Evolutionary conservation across 2,888 invertebrate genomes (phyloP).

Genomic region (Nycteola revayana): DNA sequence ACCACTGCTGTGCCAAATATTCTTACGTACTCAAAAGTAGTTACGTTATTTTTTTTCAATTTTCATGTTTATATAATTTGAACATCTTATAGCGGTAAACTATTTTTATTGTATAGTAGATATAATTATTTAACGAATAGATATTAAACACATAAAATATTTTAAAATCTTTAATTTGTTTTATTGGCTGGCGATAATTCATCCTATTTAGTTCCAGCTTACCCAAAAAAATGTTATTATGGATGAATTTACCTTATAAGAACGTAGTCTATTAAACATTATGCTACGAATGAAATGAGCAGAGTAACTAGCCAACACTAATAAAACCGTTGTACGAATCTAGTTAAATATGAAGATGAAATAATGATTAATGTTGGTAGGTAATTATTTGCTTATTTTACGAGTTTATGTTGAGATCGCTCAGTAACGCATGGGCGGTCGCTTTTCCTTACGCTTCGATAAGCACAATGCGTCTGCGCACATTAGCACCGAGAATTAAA

Average conservation of each 20-base stretch:
- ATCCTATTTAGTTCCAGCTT: too few species aligned
- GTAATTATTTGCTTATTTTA: too few species aligned
- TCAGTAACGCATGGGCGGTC: constrained; percentile 61
- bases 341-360: too few species aligned
- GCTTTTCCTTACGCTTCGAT: constrained; percentile 70
- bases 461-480: constrained; percentile 49
- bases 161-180: constrained; percentile 26
- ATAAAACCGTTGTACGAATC: too few species aligned
- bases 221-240: too few species aligned
- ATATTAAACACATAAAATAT: constrained; percentile 29
- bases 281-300: too few species aligned
- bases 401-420: constrained; percentile 44
- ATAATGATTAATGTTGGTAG: too few species aligned
- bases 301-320: too few species aligned
- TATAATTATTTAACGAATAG: constrained; percentile 34
- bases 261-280: too few species aligned
- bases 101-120: constrained; percentile 34
- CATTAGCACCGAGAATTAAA: background rate
- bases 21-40: constrained; percentile 1
- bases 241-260: too few species aligned
- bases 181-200: too few species aligned
- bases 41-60: constrained; percentile 2
- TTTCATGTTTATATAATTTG: constrained; percentile 6
- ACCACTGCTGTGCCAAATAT: constrained; percentile 25
- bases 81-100: constrained; percentile 4